Evolutionary conservation across 2,888 invertebrate genomes (phyloP).

Genomic region (Tiliacea aurago): DNA sequence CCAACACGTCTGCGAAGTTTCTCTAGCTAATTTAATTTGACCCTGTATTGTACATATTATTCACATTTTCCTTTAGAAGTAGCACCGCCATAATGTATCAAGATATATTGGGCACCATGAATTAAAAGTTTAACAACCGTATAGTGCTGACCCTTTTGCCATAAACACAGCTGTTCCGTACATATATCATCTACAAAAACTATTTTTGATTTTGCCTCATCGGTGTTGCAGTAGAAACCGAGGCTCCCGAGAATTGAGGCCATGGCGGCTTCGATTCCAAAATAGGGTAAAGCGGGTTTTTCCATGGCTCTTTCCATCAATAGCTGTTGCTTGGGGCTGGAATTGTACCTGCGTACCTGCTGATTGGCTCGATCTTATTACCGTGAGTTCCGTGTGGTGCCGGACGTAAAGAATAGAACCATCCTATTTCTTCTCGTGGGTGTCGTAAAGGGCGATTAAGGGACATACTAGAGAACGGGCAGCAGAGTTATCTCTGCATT

Average conservation of each 20-base stretch:
- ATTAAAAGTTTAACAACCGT: constrained; percentile 4
- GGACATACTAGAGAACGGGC: too few species aligned
- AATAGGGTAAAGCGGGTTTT: background rate
- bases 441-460: too few species aligned
- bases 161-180: constrained; percentile 31
- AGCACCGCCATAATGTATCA: background rate
- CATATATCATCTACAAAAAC: background rate
- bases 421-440: too few species aligned
- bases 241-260: background rate
- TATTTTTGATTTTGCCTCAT: constrained; percentile 9
- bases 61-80: background rate
- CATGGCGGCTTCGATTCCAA: background rate
- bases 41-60: background rate
- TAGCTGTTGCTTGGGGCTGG: background rate
- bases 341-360: background rate
- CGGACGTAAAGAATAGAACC: too few species aligned
- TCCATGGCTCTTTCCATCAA: background rate
- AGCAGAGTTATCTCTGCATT: too few species aligned
- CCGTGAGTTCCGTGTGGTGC: too few species aligned
- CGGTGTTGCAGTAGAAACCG: background rate
- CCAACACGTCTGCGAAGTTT: too few species aligned
- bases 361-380: constrained; percentile 12
- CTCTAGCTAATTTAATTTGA: too few species aligned
- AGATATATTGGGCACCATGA: background rate
- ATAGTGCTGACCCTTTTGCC: background rate